phyloP scores from a whole-genome alignment of 2,113 vertebrate genomes.

The Pteronura brasiliensis region DNA sequence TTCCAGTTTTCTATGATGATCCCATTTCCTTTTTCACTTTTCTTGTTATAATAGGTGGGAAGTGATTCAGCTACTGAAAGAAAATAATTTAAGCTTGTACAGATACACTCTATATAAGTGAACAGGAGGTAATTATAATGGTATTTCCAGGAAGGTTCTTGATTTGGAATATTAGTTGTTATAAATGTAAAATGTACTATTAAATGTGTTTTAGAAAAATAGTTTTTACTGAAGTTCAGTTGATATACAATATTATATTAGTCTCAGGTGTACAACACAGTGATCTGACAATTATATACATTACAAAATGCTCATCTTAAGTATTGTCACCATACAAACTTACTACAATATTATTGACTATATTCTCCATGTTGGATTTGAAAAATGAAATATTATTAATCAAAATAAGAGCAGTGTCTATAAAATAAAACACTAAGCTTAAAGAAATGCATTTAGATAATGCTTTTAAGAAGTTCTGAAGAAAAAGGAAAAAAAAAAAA shows the following conservation, averaged over 20 bases:
- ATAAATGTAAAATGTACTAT: not conserved
- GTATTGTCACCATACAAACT: not conserved
- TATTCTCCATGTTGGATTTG: not conserved
- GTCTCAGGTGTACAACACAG: not conserved
- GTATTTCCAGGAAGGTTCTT: not conserved
- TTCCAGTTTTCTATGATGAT: not conserved
- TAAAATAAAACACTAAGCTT: not conserved
- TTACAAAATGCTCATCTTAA: not conserved
- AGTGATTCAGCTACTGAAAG: not conserved
- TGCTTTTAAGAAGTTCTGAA: not conserved
- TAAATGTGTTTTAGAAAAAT: not conserved
- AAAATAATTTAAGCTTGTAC: not conserved
- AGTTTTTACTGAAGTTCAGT: not conserved
- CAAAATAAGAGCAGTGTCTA: not conserved
- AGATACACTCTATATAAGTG: not conserved
- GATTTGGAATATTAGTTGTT: not conserved
- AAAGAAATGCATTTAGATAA: not conserved
- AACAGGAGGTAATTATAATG: not conserved
- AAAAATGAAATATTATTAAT: not conserved
- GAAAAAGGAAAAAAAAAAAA: not conserved
- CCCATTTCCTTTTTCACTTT: not conserved
- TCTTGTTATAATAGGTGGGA: not conserved
- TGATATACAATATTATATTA: not conserved
- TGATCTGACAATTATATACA: not conserved
- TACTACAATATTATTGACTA: not conserved